phyloP scores from a whole-genome alignment of 2,797 vertebrate genomes.

The Darevskia mixta region DNA sequence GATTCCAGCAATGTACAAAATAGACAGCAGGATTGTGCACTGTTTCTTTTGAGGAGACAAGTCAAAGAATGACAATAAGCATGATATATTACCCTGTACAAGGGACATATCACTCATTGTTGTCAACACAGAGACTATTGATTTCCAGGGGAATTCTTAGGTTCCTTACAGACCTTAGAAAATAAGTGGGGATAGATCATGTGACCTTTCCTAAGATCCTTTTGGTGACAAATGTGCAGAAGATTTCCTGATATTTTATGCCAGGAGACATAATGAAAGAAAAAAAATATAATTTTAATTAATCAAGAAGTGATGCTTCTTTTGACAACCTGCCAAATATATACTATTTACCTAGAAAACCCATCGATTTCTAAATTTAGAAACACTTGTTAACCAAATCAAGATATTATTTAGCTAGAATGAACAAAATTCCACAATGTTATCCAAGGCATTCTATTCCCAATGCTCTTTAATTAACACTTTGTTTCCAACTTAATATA shows the following conservation, averaged over 20 bases:
- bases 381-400: not conserved
- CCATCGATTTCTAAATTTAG: not conserved
- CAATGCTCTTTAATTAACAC: too few species aligned
- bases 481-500: too few species aligned
- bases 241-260: not conserved
- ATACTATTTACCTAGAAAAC: not conserved
- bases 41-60: slow-evolving; percentile 20
- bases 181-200: not conserved
- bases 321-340: not conserved
- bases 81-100: slow-evolving; percentile 36
- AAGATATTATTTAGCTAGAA: not conserved
- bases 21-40: slow-evolving; percentile 13
- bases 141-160: slow-evolving; percentile 30
- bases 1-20: not conserved
- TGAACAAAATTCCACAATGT: too few species aligned
- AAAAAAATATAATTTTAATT: not conserved
- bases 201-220: not conserved
- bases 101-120: slow-evolving; percentile 37
- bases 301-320: not conserved
- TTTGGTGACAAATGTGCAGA: slow-evolving; percentile 1
- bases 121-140: slow-evolving; percentile 51
- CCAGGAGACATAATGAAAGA: not conserved
- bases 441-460: too few species aligned
- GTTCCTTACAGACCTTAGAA: not conserved
- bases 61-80: slow-evolving; percentile 14